Conservation (phyloP, 2,797 vertebrate genomes). For the Anguilla anguilla region DNA sequence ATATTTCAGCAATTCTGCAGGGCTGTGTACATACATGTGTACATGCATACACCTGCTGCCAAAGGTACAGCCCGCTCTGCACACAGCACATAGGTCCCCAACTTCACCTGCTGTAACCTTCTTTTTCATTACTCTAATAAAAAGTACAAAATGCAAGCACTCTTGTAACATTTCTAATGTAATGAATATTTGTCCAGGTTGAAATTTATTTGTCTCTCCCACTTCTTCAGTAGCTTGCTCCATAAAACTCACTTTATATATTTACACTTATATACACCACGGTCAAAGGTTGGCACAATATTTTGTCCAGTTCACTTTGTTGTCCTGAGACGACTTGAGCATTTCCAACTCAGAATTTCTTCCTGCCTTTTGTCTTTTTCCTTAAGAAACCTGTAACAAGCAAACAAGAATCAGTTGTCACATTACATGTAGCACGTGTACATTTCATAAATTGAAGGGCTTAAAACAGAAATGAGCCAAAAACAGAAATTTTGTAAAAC, state of each 20-base stretch:
- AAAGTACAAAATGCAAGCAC: not conserved
- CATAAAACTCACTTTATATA: constrained; percentile 2
- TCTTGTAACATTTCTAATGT: constrained; percentile 43
- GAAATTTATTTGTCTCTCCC: constrained; percentile 18
- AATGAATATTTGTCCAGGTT: constrained; percentile 48
- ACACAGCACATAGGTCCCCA: not conserved
- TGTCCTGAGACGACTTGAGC: constrained; percentile 8
- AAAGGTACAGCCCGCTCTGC: not conserved
- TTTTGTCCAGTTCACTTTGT: constrained; percentile 42
- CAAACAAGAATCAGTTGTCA: constrained; percentile 54
- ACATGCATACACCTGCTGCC: not conserved
- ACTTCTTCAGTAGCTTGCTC: not conserved
- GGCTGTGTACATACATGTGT: not conserved
- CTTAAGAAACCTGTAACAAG: constrained; percentile 64
- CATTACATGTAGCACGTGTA: not conserved
- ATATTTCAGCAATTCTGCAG: not conserved
- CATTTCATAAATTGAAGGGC: not conserved
- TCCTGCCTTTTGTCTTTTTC: constrained; percentile 70
- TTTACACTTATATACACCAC: not conserved
- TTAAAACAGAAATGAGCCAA: not conserved
- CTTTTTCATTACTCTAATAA: not conserved
- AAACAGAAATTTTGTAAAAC: not conserved
- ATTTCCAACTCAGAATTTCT: constrained; percentile 61
- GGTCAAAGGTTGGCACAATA: not conserved
- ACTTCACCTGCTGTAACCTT: not conserved